Conservation (phyloP, 2,797 vertebrate species). For the Harpagifer antarcticus region DNA sequence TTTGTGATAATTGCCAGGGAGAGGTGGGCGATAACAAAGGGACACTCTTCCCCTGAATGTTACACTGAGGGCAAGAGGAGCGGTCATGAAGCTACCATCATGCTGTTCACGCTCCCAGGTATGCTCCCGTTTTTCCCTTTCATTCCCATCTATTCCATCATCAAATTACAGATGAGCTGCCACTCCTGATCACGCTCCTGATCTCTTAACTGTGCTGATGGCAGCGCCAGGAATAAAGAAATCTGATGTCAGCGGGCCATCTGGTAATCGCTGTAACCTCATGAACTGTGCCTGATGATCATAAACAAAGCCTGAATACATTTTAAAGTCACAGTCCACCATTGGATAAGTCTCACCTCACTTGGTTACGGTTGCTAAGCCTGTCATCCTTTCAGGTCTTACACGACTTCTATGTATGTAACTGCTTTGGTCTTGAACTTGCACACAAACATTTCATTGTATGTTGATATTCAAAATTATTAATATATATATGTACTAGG, state of each 20-base stretch:
- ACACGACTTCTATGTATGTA: not conserved
- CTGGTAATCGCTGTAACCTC: slow-evolving; percentile 53
- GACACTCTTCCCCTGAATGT: slow-evolving; percentile 86
- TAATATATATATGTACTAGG: no score
- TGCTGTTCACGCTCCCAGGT: slow-evolving; percentile 76
- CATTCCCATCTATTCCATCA: slow-evolving; percentile 74
- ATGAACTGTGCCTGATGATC: slow-evolving; percentile 38
- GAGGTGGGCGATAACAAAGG: slow-evolving; percentile 85
- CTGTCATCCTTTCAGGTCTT: not conserved
- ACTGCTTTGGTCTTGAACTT: no score
- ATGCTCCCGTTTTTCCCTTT: slow-evolving; percentile 61
- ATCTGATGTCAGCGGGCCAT: slow-evolving; percentile 51
- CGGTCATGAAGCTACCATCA: slow-evolving; percentile 77
- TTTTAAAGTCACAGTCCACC: slow-evolving; percentile 28
- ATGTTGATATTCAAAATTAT: no score
- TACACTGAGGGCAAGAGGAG: slow-evolving; percentile 85
- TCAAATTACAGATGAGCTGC: slow-evolving; percentile 84
- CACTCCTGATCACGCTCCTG: slow-evolving; percentile 70
- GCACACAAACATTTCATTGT: no score
- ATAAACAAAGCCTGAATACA: slow-evolving; percentile 50
- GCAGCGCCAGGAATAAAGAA: slow-evolving; percentile 38
- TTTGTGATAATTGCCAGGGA: slow-evolving; percentile 88
- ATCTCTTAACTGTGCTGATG: slow-evolving; percentile 70
- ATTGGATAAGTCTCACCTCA: not conserved
- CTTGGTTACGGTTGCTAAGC: not conserved